These are phyloP conservation scores for Genyomyrus donnyi DNA, from an alignment of 2,113 vertebrate species.

Conservation along the genomic window DNA sequence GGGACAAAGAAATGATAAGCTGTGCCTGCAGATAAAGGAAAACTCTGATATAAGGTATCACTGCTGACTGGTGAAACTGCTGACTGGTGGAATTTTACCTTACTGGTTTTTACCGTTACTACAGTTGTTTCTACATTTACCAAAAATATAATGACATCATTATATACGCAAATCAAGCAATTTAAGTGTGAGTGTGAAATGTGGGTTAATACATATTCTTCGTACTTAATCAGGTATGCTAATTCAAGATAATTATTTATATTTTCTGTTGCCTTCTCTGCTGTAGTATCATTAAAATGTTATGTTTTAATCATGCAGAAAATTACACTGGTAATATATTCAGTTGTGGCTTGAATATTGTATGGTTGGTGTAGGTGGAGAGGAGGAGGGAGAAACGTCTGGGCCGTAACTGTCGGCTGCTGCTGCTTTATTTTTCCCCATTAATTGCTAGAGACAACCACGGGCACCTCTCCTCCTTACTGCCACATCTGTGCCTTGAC, in stretches of 20 bases:
- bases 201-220: not conserved
- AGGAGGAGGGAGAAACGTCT: not conserved
- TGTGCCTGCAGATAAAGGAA: not conserved
- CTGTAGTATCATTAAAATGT: not conserved
- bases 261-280: not conserved
- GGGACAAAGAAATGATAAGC: not conserved
- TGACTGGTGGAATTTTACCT: not conserved
- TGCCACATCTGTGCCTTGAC: not conserved
- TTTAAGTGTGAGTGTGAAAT: not conserved
- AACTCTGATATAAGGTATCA: slow-evolving; percentile 13
- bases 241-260: not conserved
- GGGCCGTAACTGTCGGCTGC: not conserved
- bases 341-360: not conserved
- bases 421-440: not conserved
- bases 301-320: not conserved
- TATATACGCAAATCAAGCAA: not conserved
- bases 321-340: not conserved
- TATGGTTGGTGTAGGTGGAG: not conserved
- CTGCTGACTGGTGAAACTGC: slow-evolving; percentile 10
- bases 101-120: not conserved
- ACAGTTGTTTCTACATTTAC: not conserved
- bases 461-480: not conserved
- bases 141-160: not conserved
- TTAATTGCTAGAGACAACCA: not conserved
- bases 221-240: not conserved